Evolutionary conservation across 53 echinoderm and acorn worm species (phyloP), one percentile per base, ranked within the genome.

Genomic region (Luidia sarsii): DNA sequence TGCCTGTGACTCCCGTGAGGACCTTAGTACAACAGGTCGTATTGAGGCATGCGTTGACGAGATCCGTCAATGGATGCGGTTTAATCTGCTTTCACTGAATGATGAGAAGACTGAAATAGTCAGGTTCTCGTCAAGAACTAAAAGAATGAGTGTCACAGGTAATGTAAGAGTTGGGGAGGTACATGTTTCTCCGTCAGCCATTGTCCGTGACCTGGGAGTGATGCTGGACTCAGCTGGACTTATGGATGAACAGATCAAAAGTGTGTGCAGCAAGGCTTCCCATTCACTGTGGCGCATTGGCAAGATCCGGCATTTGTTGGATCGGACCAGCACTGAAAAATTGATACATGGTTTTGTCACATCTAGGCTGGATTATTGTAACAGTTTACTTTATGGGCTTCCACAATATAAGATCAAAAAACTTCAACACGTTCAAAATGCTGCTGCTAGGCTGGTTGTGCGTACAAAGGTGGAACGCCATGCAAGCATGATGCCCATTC

Each of bases 261-360:
- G 37, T 65, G 23, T 65, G 18, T 65, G 65, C 37, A 33, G 22
- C 16, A 16, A 34, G 35, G 35, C 65, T 16, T 65, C 65, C 4
- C 37, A 35, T 34, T 34, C 35, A n/a, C 11, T 65, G 4, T 29
- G 38, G 35, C 33, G 23, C 16, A 65, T 65, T 7, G 35, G 65
- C n/a, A 65, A 65, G 65, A 37, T 65, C 38, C 35, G 65, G 18
- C n/a, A 36, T 19, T 21, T 65, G 10, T 65, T 65, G 65, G 38
- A 65, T 65, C n/a, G 37, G 35, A 21, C 19, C 35, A 18, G 11
- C 14, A 65, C 65, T 1, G 65, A 65, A 20, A 65, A 65, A 65
- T 37, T 65, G n/a, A 24, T 65, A 8, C 65, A 65, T 36, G 22
- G 35, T 23, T 65, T 65, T 19, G 38, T 65, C 9, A 65, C 38